Percentiles rank a stretch among this genome's conserved stretches.
These are phyloP conservation scores for Tiliacea citrago DNA, from an alignment of 2,888 invertebrate genomes.

Conservation along the genomic window DNA sequence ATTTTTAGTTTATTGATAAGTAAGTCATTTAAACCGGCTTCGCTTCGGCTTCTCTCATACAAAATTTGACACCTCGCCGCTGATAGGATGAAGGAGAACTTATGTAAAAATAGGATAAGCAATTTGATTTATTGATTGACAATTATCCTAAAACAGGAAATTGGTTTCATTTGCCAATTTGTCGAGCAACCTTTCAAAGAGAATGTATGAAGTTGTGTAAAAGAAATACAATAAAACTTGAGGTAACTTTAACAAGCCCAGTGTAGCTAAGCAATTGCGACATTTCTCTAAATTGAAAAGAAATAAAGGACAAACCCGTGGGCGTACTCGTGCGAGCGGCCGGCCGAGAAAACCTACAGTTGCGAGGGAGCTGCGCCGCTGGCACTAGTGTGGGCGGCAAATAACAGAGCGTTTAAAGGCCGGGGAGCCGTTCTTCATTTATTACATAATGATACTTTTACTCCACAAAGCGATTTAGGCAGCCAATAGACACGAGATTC, in stretches of 20 bases:
- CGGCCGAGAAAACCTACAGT: constrained; percentile 65
- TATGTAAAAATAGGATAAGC: neutral
- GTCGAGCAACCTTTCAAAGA: neutral
- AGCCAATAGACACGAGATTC: constrained; percentile 24
- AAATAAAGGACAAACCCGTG: constrained; percentile 66
- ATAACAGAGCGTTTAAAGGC: constrained; percentile 62
- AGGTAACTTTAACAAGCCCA: constrained; percentile 41
- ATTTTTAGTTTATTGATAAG: too few relatives aligned
- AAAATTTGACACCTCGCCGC: too few relatives aligned
- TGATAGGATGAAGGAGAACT: neutral
- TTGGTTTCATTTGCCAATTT: constrained; percentile 4
- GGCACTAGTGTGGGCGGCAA: constrained; percentile 68
- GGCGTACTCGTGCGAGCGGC: constrained; percentile 67
- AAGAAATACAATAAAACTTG: constrained; percentile 40
- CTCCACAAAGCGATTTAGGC: constrained; percentile 43
- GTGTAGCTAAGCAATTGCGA: constrained; percentile 59
- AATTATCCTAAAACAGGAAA: neutral
- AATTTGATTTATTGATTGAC: constrained; percentile 1
- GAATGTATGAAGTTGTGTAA: constrained; percentile 8
- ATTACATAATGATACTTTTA: constrained; percentile 59
- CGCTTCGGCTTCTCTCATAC: too few relatives aligned
- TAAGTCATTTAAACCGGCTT: too few relatives aligned
- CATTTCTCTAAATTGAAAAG: constrained; percentile 58
- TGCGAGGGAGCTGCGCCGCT: constrained; percentile 55
- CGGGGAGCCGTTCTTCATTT: constrained; percentile 69